Conservation (phyloP, 2,888 invertebrate species). For the Andrena chrysosceles region DNA sequence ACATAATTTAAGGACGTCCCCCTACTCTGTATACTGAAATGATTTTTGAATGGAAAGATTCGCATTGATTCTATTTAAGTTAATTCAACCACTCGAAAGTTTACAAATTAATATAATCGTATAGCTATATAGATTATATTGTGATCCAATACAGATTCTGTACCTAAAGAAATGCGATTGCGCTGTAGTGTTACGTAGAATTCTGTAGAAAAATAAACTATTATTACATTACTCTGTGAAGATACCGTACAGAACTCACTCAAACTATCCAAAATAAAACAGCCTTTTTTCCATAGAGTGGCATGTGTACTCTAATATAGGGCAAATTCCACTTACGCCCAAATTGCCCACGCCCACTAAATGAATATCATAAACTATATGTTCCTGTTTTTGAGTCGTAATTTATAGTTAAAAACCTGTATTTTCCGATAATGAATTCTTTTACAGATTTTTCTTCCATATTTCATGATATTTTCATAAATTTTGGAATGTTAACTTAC, state of each 20-base stretch:
- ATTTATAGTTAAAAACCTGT: too few species aligned
- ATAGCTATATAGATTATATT: conserved; percentile 63
- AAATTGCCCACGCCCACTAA: too few species aligned
- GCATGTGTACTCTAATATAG: background rate
- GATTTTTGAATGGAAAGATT: conserved; percentile 68
- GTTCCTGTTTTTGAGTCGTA: too few species aligned
- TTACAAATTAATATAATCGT: conserved; percentile 58
- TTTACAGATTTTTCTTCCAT: too few species aligned
- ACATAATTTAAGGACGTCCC: too few species aligned
- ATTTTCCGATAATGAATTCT: too few species aligned
- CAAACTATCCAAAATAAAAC: conserved; percentile 30
- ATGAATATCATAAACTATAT: too few species aligned
- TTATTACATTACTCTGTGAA: conserved; percentile 76
- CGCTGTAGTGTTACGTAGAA: conserved; percentile 74
- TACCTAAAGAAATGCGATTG: conserved; percentile 77
- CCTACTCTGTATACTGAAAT: conserved; percentile 40
- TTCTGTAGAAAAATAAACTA: conserved; percentile 79
- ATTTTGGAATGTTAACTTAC: too few species aligned
- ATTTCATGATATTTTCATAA: too few species aligned
- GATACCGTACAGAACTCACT: conserved; percentile 55
- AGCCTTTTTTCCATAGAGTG: background rate
- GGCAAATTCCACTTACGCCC: too few species aligned
- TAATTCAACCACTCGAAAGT: conserved; percentile 55
- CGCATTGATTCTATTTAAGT: conserved; percentile 56
- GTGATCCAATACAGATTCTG: conserved; percentile 69